These are phyloP conservation scores for Cylas formicarius DNA, from an alignment of 1,140 invertebrate genomes.

Conservation along the genomic window DNA sequence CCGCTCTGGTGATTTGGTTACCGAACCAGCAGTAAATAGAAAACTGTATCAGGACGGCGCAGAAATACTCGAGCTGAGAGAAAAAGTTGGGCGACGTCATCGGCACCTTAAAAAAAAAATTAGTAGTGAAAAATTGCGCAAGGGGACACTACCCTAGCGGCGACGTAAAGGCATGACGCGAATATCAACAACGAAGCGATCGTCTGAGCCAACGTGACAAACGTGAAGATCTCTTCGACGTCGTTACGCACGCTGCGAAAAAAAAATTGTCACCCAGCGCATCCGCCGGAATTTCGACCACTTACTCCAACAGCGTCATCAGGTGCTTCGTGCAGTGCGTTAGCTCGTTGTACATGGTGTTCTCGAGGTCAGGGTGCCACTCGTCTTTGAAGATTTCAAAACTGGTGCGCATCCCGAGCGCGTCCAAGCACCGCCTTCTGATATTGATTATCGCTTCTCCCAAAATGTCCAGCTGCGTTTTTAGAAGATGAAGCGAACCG, in stretches of 20 bases:
- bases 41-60: slow-evolving; percentile 29
- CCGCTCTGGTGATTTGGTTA: slow-evolving; percentile 31
- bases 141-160: slow-evolving; percentile 29
- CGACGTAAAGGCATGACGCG: slow-evolving; percentile 32
- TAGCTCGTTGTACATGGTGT: slow-evolving; percentile 30
- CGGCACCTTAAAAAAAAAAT: slow-evolving; percentile 21
- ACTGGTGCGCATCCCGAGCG: slow-evolving; percentile 15
- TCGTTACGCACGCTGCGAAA: slow-evolving; percentile 27
- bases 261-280: background rate
- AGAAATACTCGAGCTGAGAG: slow-evolving; percentile 25
- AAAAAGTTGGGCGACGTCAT: slow-evolving; percentile 23
- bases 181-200: slow-evolving; percentile 31
- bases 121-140: slow-evolving; percentile 4
- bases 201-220: slow-evolving; percentile 30
- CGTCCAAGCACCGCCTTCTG: slow-evolving; percentile 24
- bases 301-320: slow-evolving; percentile 28
- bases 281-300: background rate
- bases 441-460: slow-evolving; percentile 29
- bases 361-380: slow-evolving; percentile 21
- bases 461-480: slow-evolving; percentile 30
- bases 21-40: slow-evolving; percentile 34
- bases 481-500: slow-evolving; percentile 26
- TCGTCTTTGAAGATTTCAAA: slow-evolving; percentile 21
- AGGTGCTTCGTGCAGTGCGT: slow-evolving; percentile 31
- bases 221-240: slow-evolving; percentile 30